Evolutionary conservation across 1,140 invertebrate genomes (phyloP).

Genomic region (Littorina saxatilis): DNA sequence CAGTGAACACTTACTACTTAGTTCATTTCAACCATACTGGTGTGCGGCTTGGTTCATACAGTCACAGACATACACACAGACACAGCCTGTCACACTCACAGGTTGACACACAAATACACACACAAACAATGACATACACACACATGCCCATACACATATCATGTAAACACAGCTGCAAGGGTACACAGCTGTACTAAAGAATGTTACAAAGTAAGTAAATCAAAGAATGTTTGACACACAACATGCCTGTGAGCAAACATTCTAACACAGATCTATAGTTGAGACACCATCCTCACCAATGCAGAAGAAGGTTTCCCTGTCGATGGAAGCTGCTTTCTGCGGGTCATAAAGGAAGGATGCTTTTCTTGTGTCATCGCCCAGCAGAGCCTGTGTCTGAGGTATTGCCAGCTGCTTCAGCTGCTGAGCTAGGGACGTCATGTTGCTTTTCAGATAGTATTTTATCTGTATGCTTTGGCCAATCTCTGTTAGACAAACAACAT

Average conservation of each 20-base stretch:
- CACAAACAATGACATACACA: neutral
- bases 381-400: conserved; percentile 85
- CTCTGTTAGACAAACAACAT: neutral
- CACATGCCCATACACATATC: neutral
- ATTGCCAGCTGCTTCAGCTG: conserved; percentile 88
- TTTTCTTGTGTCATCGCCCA: conserved; percentile 79
- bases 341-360: conserved; percentile 91
- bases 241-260: too few species aligned
- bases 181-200: too few species aligned
- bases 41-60: too few species aligned
- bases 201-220: too few species aligned
- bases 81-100: neutral
- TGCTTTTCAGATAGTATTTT: too few species aligned
- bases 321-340: conserved; percentile 90
- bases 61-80: neutral
- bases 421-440: conserved; percentile 85
- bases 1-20: neutral
- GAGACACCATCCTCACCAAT: conserved; percentile 80
- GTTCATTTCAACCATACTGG: neutral
- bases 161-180: too few species aligned
- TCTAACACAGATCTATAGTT: too few species aligned
- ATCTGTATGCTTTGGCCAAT: neutral
- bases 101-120: neutral
- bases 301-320: conserved; percentile 88
- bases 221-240: too few species aligned